Evolutionary conservation across 2,888 invertebrate species (phyloP), one percentile per base, ranked within the genome.

Genomic region (Andrena chrysosceles): DNA sequence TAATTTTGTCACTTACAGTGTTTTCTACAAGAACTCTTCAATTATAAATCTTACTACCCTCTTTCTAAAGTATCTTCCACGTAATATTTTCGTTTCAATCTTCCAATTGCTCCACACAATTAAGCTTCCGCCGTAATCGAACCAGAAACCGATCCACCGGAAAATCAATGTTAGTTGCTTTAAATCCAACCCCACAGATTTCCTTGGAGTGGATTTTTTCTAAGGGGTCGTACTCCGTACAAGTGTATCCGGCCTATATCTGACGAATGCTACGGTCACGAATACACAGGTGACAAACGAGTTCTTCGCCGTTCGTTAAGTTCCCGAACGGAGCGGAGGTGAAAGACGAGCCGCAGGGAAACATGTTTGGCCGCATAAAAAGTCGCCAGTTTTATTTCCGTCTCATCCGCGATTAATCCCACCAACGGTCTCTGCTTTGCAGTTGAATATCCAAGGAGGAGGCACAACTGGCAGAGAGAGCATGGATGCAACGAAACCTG

Each of bases 401-500:
- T 80, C 70, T 80, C 70, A 16, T 70, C 56, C 73, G 54, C 74
- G 70, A 66, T 77, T 75, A 73, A 73, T 10, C 63, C 66, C 66
- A 48, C 71, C 63, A 60, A 48, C 71, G 62, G 68, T 77, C 64
- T 72, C 59, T 56, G 29, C 76, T 86, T 84, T 82, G 23, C 86
- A 84, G 84, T 82, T 42, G 81, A 62, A 71, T 66, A 69, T 60
- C 68, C 42, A 16, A 33, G 63, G 66, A 26, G 60, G 33, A 52
- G 54, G 60, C 20, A 20, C 59, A 20, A 42, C 26, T 33, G 71
- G 16, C 5, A 31, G 56, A 13, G 35, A 56, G 85, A 82, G 76
- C 66, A 97, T 98, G 98, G 95, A 98, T 93, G 93, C 94, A 64
- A 92, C 98, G 77, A 96, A 96, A 89, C 95, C 96, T 90, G 97